phyloP scores from a whole-genome alignment of 2,888 invertebrate species.

The Eupithecia inturbata region DNA sequence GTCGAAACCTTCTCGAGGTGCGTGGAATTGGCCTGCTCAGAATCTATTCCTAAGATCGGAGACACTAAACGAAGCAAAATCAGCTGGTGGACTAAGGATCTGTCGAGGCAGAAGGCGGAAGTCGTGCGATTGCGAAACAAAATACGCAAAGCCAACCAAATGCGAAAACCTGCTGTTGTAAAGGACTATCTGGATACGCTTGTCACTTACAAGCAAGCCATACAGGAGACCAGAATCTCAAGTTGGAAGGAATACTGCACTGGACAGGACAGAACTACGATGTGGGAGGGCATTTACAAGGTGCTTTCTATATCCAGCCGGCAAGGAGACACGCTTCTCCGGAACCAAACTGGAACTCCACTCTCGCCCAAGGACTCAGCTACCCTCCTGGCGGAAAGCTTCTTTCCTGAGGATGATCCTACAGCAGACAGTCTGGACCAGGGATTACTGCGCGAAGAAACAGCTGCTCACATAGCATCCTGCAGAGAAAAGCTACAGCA shows the following conservation, averaged over 20 bases:
- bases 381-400: neutral
- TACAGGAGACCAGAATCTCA: neutral
- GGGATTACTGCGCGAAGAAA: neutral
- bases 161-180: neutral
- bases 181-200: neutral
- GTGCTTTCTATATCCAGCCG: neutral
- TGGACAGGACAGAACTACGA: neutral
- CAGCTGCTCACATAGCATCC: neutral
- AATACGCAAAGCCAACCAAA: neutral
- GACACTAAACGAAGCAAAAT: neutral
- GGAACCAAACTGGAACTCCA: neutral
- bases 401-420: neutral
- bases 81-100: slow-evolving; percentile 2
- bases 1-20: neutral
- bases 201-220: neutral
- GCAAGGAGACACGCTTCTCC: neutral
- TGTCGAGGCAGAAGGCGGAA: neutral
- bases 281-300: neutral
- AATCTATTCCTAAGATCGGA: neutral
- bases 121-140: neutral
- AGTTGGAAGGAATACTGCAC: slow-evolving; percentile 14
- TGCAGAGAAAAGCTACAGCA: neutral
- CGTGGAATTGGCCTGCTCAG: neutral
- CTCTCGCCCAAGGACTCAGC: neutral
- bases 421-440: neutral